Evolutionary conservation across 2,888 invertebrate species (phyloP).

Genomic region (Gonocerus acuteangulatus): DNA sequence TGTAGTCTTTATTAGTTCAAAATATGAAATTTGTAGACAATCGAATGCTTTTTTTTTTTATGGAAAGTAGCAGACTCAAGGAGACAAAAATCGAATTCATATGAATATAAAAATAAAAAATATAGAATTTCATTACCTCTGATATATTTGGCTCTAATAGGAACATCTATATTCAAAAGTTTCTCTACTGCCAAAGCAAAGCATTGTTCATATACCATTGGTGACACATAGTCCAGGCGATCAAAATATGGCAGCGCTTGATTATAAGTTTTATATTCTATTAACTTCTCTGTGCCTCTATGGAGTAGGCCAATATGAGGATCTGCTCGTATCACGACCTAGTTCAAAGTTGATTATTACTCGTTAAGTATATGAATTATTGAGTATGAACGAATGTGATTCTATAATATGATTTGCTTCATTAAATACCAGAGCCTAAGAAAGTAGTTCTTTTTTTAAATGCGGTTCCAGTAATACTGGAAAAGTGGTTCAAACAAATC

Average conservation of each 20-base stretch:
- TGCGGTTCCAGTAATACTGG: too few relatives aligned
- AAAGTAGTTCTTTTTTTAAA: too few relatives aligned
- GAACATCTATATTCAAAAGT: constrained; percentile 88
- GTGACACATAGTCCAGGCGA: constrained; percentile 94
- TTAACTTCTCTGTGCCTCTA: constrained; percentile 94
- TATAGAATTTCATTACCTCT: too few relatives aligned
- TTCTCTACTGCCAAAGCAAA: constrained; percentile 95
- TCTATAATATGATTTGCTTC: not conserved
- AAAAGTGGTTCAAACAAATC: too few relatives aligned
- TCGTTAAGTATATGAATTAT: constrained; percentile 17
- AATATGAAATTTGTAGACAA: too few relatives aligned
- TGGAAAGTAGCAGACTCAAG: too few relatives aligned
- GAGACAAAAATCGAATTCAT: too few relatives aligned
- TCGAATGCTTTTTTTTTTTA: too few relatives aligned
- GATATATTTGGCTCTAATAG: constrained; percentile 88
- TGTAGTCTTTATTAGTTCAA: too few relatives aligned
- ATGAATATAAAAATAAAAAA: too few relatives aligned
- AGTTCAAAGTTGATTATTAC: constrained; percentile 37
- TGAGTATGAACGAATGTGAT: not conserved
- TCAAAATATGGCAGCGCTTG: constrained; percentile 98
- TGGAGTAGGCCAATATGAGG: constrained; percentile 97
- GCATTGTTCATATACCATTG: constrained; percentile 99
- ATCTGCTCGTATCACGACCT: constrained; percentile 79
- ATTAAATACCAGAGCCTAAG: too few relatives aligned
- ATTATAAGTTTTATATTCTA: constrained; percentile 96